A percentile compares a stretch with the other conserved stretches of the same genome.
Conservation (phyloP, 2,797 vertebrate species). For the Schizothorax lantsangensis region DNA sequence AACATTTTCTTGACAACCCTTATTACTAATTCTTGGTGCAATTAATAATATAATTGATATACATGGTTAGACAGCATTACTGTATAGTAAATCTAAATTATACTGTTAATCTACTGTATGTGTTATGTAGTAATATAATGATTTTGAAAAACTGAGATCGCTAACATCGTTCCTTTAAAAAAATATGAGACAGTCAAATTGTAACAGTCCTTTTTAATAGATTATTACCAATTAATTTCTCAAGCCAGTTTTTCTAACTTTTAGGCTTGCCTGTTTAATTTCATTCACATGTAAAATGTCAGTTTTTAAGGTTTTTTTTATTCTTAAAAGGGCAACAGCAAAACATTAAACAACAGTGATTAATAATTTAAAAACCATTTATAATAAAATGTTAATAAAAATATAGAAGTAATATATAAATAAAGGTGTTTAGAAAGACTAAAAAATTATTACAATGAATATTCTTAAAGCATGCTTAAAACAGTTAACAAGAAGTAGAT, state of each 20-base stretch:
- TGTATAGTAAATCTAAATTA: background rate
- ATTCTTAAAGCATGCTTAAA: slow-evolving; percentile 39
- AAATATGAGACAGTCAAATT: background rate
- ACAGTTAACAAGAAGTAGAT: slow-evolving; percentile 16
- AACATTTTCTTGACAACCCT: background rate
- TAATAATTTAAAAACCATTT: background rate
- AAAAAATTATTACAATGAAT: slow-evolving; percentile 32
- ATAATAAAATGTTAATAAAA: background rate
- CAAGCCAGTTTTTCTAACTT: background rate
- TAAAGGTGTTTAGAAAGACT: background rate
- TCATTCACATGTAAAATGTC: background rate
- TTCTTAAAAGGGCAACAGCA: background rate
- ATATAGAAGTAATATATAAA: background rate
- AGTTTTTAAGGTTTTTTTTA: background rate
- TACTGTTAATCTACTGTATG: background rate
- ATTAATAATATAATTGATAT: background rate
- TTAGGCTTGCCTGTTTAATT: background rate
- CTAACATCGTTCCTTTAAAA: background rate
- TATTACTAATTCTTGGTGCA: background rate
- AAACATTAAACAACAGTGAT: slow-evolving; percentile 21
- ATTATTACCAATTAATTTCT: background rate
- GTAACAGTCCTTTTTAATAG: background rate
- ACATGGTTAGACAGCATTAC: background rate
- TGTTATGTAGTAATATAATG: background rate
- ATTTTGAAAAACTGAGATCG: background rate